A percentile compares a stretch with the other conserved stretches of the same genome.
These are phyloP conservation scores for Diorhabda carinulata DNA, from an alignment of 1,140 invertebrate species.

Conservation along the genomic window DNA sequence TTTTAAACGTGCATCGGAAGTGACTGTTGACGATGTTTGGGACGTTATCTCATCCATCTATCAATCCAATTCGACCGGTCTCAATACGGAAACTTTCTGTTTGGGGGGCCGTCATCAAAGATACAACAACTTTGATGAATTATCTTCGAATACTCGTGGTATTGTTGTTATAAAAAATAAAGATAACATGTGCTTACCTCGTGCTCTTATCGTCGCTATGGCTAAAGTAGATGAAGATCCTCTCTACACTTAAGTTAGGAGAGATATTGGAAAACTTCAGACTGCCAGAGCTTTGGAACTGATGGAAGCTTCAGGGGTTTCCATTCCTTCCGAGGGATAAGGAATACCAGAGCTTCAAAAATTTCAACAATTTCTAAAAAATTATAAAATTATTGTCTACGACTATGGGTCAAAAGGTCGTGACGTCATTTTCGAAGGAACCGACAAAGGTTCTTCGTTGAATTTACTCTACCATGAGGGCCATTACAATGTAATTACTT, in stretches of 20 bases:
- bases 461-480: constrained; percentile 10
- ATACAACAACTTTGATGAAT: not conserved
- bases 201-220: constrained; percentile 8
- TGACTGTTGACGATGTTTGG: constrained; percentile 8
- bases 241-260: not conserved
- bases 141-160: not conserved
- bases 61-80: constrained; percentile 5
- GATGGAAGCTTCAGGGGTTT: not conserved
- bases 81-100: not conserved
- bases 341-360: too few species aligned
- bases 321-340: too few species aligned
- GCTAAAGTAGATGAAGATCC: constrained; percentile 10
- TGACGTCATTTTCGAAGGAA: constrained; percentile 8
- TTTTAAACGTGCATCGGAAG: not conserved
- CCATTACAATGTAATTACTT: not conserved
- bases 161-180: not conserved
- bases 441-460: not conserved
- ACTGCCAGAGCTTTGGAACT: not conserved
- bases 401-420: constrained; percentile 8
- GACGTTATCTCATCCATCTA: constrained; percentile 8
- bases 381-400: too few species aligned
- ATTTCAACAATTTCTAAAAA: not conserved
- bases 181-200: not conserved
- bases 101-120: too few species aligned
- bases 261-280: constrained; percentile 10